Base-by-base conservation (phyloP, 2,888 invertebrate species). In the Tetragonisca angustula region DNA sequence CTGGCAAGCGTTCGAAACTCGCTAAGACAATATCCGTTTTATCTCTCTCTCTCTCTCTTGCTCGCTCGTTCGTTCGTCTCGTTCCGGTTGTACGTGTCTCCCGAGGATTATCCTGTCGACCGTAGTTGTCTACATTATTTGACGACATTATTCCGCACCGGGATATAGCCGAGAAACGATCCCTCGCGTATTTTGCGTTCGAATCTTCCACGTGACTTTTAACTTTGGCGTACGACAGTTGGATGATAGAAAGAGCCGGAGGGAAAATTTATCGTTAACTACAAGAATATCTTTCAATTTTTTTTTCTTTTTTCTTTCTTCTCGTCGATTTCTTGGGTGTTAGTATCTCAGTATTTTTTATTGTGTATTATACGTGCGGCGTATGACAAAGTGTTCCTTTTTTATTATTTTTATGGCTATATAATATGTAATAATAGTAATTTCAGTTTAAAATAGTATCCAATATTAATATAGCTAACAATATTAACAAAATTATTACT, bases 11-110 rank as follows among this genome's bases (percentile, higher is more conserved):
- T 81, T 88, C 86, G 83, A 88, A 90, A 87, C 88, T 88, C 78
- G 83, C 85, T 88, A 86, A 89, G 88, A 91, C 89, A 89, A 91
- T 90, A 87, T 90, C 86, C 84, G 83, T 68, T 84, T 78, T 64
- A 19, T 64, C 36, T 36, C 6, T 65, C 15, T 36, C 36, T n/a
- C 6, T 36, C 15, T 13, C 15, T 36, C 2, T 21, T 2, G 9
- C 9, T 11, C 21, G 9, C 9, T 11, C 21, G 36, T 56, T 67
- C 50, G n/a, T 70, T n/a, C n/a, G 83, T 75, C 83, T 77, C 82
- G 80, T 85, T 80, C 76, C 68, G 70, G 52, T 64, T 79, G 32
- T 78, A 81, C 83, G 70, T 75, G 80, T 83, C 85, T 77, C 76
- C 72, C 72, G 76, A 69, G 86, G 86, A 88, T 88, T 87, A 88